phyloP scores from a whole-genome alignment of 37 sponge, comb jelly and placozoan genomes.

The Crambe crambe region DNA sequence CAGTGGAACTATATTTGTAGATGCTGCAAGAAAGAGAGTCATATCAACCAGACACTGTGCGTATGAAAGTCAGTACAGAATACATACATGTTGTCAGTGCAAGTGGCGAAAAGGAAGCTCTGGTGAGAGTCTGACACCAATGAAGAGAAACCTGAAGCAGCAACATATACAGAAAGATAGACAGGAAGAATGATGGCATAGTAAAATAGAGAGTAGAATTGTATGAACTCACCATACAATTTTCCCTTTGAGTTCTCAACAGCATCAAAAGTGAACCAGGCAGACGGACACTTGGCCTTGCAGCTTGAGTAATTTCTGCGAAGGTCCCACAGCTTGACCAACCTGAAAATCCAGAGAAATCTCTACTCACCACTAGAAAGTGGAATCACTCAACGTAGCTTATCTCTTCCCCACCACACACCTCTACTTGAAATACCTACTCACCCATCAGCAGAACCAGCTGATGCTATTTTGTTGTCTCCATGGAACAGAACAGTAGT shows the following conservation, averaged over 20 bases:
- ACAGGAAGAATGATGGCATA: too few species aligned
- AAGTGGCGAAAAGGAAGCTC: slow-evolving; percentile 48
- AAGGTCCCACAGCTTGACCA: slow-evolving; percentile 79
- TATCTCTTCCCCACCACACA: not conserved
- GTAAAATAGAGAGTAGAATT: not conserved
- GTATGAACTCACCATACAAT: slow-evolving; percentile 7
- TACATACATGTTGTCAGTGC: slow-evolving; percentile 67
- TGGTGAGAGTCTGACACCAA: slow-evolving; percentile 51
- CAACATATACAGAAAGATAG: too few species aligned
- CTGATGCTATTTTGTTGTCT: slow-evolving; percentile 51
- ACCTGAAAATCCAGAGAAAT: slow-evolving; percentile 39
- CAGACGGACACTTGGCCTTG: slow-evolving; percentile 13
- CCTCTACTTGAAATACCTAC: too few species aligned
- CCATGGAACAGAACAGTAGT: slow-evolving; percentile 66
- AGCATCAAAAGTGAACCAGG: slow-evolving; percentile 32
- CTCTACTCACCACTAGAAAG: too few species aligned
- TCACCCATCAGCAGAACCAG: slow-evolving; percentile 72
- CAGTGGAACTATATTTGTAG: slow-evolving; percentile 45
- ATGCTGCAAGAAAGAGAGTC: slow-evolving; percentile 34
- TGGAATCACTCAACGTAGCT: too few species aligned
- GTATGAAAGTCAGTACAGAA: not conserved
- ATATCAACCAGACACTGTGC: not conserved
- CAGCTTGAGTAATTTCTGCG: slow-evolving; percentile 26
- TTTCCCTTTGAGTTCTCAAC: slow-evolving; percentile 1
- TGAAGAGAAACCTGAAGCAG: slow-evolving; percentile 68